Conservation (phyloP, 2,113 vertebrate species). For the Trachemys scripta region DNA sequence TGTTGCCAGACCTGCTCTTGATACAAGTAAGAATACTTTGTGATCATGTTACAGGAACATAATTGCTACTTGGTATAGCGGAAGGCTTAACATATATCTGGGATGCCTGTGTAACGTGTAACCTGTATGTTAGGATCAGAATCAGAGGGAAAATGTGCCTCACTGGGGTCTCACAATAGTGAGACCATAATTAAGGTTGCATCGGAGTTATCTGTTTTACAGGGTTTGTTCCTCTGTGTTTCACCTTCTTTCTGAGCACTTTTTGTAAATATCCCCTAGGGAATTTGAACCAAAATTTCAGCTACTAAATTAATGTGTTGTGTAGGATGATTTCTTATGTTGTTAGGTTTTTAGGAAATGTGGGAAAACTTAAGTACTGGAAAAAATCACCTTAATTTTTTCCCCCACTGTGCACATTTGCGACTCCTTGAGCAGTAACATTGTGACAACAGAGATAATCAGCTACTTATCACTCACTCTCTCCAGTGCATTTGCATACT, state of each 20-base stretch:
- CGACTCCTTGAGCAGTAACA: neutral
- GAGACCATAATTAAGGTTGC: neutral
- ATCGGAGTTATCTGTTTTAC: neutral
- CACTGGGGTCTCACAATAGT: neutral
- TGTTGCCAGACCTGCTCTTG: neutral
- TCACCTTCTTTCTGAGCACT: neutral
- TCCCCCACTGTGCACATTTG: neutral
- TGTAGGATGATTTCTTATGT: neutral
- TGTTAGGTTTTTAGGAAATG: neutral
- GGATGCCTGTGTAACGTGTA: accelerated
- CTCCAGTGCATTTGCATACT: neutral
- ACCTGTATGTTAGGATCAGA: neutral
- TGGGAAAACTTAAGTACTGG: neutral
- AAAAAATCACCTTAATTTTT: neutral
- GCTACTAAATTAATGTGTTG: neutral
- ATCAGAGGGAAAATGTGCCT: too few species aligned
- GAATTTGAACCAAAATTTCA: neutral
- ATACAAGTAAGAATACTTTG: neutral
- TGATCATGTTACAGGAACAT: accelerated
- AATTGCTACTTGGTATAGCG: neutral
- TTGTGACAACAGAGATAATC: neutral
- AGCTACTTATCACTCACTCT: neutral
- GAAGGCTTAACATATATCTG: neutral
- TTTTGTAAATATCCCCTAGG: neutral
- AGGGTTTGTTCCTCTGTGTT: neutral